Evolutionary conservation across 2,113 vertebrate species (phyloP), one percentile per base, ranked within the genome.

Genomic region (Anarrhichthys ocellatus): DNA sequence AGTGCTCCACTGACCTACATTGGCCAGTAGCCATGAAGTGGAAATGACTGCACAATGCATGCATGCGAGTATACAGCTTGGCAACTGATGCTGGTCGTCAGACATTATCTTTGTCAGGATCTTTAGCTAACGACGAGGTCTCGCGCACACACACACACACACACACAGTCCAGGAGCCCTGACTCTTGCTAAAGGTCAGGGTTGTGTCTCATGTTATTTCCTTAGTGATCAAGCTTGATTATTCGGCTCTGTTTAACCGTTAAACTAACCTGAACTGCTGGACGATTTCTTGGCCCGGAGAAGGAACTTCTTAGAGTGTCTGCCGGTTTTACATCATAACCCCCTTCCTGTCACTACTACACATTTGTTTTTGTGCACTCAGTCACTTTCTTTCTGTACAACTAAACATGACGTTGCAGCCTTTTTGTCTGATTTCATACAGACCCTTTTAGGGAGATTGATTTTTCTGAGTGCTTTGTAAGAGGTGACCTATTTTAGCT

Each of bases 401-500:
- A 24, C 62, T 17, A 6, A 77, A 40, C 63, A 52, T 82, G 81
- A 82, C 71, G 82, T 13, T 65, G 2, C n/a, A 52, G 36, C 17
- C n/a, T 56, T 20, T 62, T 34, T 46, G 32, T 36, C 50, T 66
- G 29, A 67, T 72, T 20, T 44, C 62, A 13, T 22, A 4, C 50
- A 50, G 34, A 83, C 22, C 70, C 74, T 76, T 82, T 82, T 71
- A 87, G 2, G 52, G 79, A 83, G 82, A 91, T 90, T 76, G 90
- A 91, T 90, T 87, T 89, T 84, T 85, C 87, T 88, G 79, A 89
- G 86, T 84, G 83, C 89, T 90, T 89, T 88, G 87, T 87, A 77
- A 80, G 78, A 54, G 80, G 27, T 93, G 93, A 93, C 91, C 91
- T 92, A 91, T 91, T 93, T 94, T 85, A 80, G 76, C 9, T 22